Evolutionary conservation across 2,797 vertebrate genomes (phyloP).

Genomic region (Rhinogobio ventralis): DNA sequence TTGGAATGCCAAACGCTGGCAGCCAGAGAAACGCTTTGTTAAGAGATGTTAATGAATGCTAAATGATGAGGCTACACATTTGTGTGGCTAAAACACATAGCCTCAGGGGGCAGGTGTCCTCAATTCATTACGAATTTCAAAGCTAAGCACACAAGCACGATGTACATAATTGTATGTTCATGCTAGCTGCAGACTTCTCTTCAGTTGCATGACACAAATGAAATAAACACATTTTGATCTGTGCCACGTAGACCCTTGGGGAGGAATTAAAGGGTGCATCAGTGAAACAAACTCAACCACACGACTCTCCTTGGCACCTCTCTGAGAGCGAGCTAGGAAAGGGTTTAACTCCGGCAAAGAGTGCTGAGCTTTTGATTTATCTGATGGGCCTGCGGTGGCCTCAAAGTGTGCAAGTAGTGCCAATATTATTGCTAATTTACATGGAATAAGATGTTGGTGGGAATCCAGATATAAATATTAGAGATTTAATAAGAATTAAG

Average conservation of each 20-base stretch:
- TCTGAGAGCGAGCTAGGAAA: neutral
- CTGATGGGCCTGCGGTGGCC: slow-evolving; percentile 35
- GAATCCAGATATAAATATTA: slow-evolving; percentile 62
- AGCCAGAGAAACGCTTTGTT: slow-evolving; percentile 9
- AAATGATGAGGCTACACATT: slow-evolving; percentile 47
- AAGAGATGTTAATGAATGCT: slow-evolving; percentile 53
- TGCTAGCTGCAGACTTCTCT: slow-evolving; percentile 1
- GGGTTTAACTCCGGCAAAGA: slow-evolving; percentile 8
- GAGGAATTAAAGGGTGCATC: neutral
- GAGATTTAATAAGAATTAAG: slow-evolving; percentile 45
- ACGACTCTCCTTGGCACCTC: neutral
- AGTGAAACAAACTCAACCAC: neutral
- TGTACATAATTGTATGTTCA: slow-evolving; percentile 29
- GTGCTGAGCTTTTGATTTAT: slow-evolving; percentile 48
- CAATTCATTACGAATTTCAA: slow-evolving; percentile 18
- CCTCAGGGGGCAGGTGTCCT: slow-evolving; percentile 18
- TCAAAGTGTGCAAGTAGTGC: slow-evolving; percentile 59
- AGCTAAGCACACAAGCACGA: slow-evolving; percentile 23
- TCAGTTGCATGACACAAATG: neutral
- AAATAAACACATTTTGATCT: slow-evolving; percentile 27
- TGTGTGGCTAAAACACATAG: slow-evolving; percentile 39
- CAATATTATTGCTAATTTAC: slow-evolving; percentile 81
- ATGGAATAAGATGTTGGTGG: slow-evolving; percentile 73
- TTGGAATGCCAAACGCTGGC: slow-evolving; percentile 74
- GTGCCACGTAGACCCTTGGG: slow-evolving; percentile 1